Conservation (phyloP, 2,113 vertebrate species). For the Chrysemys picta region DNA sequence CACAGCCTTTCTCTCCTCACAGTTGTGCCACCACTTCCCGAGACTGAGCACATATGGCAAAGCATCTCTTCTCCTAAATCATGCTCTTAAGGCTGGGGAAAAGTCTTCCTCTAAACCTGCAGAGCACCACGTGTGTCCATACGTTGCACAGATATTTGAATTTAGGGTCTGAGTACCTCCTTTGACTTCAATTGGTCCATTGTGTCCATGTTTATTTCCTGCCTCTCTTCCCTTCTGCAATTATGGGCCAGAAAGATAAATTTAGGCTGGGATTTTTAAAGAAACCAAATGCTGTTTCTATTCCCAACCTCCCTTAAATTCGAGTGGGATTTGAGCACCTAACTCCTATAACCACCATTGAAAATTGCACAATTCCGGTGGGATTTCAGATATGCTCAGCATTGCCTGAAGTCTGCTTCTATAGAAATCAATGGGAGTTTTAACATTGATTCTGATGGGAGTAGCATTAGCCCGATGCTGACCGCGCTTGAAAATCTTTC, state of each 20-base stretch:
- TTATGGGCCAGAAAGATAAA: rapidly evolving
- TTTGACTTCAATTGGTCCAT: rapidly evolving
- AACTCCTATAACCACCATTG: not conserved
- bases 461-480: not conserved
- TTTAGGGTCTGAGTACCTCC: not conserved
- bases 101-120: rapidly evolving
- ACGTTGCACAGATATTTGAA: rapidly evolving
- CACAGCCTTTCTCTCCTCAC: not conserved
- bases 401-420: not conserved
- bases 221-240: not conserved
- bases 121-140: rapidly evolving
- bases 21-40: rapidly evolving
- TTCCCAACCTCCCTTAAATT: not conserved
- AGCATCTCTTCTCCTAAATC: not conserved
- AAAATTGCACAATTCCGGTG: not conserved
- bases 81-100: rapidly evolving
- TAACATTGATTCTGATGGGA: rapidly evolving
- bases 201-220: rapidly evolving
- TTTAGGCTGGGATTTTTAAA: not conserved
- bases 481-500: not conserved
- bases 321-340: rapidly evolving
- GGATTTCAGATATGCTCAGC: not conserved
- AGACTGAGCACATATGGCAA: rapidly evolving
- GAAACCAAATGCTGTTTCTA: rapidly evolving
- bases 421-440: rapidly evolving